Base-by-base conservation (phyloP, 2,113 vertebrate genomes). In the Podiceps cristatus region DNA sequence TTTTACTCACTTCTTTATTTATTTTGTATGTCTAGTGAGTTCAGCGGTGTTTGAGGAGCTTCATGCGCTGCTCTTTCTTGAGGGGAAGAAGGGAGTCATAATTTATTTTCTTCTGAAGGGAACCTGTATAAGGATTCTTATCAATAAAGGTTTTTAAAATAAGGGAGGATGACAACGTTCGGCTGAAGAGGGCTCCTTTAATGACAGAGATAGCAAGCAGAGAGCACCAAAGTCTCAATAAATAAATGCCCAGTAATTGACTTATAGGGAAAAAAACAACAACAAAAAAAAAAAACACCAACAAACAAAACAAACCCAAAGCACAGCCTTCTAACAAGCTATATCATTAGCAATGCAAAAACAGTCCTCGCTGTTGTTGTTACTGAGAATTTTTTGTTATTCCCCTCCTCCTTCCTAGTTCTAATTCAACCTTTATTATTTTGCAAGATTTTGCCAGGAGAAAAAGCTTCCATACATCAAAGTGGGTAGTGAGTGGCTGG, bases 401-500 rank as follows among this genome's bases (percentile, higher is more conserved):
- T 82, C 62, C 12, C 40, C 60, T 78, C 53, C 87, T 95, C 53
- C 37, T 96, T 94, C 68, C 33, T 59, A 37, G 29, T 77, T 88
- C 83, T 92, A 81, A 93, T 90, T 92, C 93, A 76, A 33, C 58
- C 85, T 88, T 96, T 91, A 85, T 88, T 92, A 86, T 92, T 93
- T 86, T 47, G 33, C 33, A 91, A 77, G 31, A 87, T 87, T 95
- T 95, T 92, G 50, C 88, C 74, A 69, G 42, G 53, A 94, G 69
- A 96, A 94, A 94, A 93, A 88, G 22, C 84, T 63, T 97, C n/a
- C 4, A 4, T 77, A 90, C 74, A 94, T 94, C 92, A 95, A 94
- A 97, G 78, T 23, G 22, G 40, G 27, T 42, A 72, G 50, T n/a
- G 84, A 96, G 90, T 69, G 95, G 40, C 73, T 90, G 88, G 91